Evolutionary conservation across 2,888 invertebrate species (phyloP).

Genomic region (Diloba caeruleocephala): DNA sequence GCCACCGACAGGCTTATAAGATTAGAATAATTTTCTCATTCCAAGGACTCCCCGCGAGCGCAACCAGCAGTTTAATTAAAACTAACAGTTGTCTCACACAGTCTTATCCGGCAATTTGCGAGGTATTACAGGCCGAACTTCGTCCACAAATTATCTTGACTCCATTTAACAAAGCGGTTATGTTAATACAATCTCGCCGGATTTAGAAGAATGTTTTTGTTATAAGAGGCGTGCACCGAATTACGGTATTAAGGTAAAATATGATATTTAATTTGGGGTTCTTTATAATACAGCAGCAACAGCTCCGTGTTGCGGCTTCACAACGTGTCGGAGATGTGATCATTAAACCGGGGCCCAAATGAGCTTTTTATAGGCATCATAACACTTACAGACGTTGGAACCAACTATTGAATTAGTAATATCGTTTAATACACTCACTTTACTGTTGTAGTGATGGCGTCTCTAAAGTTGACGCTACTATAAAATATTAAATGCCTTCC

Average conservation of each 20-base stretch:
- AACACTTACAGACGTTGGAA: constrained; percentile 79
- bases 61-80: constrained; percentile 89
- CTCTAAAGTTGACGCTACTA: constrained; percentile 67
- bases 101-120: constrained; percentile 89
- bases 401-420: constrained; percentile 83
- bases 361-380: constrained; percentile 80
- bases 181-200: constrained; percentile 85
- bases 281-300: constrained; percentile 65
- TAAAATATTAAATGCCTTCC: constrained; percentile 72
- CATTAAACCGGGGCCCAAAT: constrained; percentile 78
- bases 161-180: constrained; percentile 88
- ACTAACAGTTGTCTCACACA: constrained; percentile 89
- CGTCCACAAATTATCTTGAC: constrained; percentile 88
- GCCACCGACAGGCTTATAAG: constrained; percentile 85
- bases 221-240: constrained; percentile 76
- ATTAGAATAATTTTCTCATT: constrained; percentile 89
- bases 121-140: constrained; percentile 88
- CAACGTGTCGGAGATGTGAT: constrained; percentile 67
- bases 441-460: constrained; percentile 67
- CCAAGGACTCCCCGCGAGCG: constrained; percentile 83
- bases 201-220: constrained; percentile 85
- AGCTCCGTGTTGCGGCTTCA: constrained; percentile 60
- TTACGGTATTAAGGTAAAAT: constrained; percentile 80
- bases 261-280: constrained; percentile 75
- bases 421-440: constrained; percentile 76